Evolutionary conservation across 2,113 vertebrate genomes (phyloP).

Genomic region (Calonectris borealis): DNA sequence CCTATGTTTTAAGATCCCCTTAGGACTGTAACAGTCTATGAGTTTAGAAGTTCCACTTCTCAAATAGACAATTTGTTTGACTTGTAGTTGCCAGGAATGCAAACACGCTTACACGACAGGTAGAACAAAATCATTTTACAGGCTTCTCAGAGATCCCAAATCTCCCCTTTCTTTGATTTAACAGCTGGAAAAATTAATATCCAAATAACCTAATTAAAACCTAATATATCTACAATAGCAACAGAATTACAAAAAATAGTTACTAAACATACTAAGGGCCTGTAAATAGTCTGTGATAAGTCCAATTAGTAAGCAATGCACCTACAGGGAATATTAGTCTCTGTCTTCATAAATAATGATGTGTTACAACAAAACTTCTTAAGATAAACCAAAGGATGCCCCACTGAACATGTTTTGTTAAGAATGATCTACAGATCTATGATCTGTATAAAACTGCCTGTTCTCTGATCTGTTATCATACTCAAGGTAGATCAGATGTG

Average conservation of each 20-base stretch:
- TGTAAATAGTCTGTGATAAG: not conserved
- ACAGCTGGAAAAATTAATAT: not conserved
- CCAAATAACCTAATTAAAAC: not conserved
- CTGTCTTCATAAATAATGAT: not conserved
- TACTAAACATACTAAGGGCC: not conserved
- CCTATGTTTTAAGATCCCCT: slow-evolving; percentile 45
- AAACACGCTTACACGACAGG: not conserved
- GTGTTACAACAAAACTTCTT: not conserved
- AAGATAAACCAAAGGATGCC: not conserved
- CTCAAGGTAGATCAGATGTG: not conserved
- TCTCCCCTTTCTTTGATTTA: not conserved
- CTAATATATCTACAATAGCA: not conserved
- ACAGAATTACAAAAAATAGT: not conserved
- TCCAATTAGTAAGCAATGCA: not conserved
- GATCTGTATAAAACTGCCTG: not conserved
- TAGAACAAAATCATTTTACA: not conserved
- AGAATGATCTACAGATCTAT: not conserved
- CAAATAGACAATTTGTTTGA: not conserved
- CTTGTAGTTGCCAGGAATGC: not conserved
- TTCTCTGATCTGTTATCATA: not conserved
- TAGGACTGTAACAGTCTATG: not conserved
- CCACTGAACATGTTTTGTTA: not conserved
- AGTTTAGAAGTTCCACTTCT: slow-evolving; percentile 5
- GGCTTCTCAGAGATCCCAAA: not conserved
- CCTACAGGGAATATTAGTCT: not conserved